Percentiles rank a stretch among this genome's conserved stretches.
Conservation (phyloP, 1,140 invertebrate genomes). For the Polyergus mexicanus region DNA sequence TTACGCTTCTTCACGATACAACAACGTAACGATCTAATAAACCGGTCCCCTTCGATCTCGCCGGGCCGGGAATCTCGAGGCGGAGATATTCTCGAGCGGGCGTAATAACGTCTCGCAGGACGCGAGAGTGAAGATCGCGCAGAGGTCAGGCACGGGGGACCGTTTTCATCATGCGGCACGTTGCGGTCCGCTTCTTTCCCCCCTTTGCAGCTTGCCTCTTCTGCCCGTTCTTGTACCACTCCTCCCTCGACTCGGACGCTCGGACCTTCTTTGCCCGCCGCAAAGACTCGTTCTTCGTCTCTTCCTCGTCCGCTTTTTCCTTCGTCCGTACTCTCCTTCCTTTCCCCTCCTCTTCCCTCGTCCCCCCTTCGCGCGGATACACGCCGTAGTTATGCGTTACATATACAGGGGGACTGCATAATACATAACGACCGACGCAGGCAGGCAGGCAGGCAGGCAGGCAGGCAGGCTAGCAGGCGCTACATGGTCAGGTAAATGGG, state of each 20-base stretch:
- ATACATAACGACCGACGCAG: conserved; percentile 81
- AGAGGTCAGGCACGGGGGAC: conserved; percentile 74
- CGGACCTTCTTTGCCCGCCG: neutral
- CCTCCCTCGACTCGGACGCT: conserved; percentile 49
- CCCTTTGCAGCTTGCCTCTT: conserved; percentile 6
- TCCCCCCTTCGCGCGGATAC: conserved; percentile 54
- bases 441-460: conserved; percentile 70
- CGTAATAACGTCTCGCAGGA: conserved; percentile 19
- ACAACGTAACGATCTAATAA: conserved; percentile 62
- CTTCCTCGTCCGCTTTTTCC: conserved; percentile 61
- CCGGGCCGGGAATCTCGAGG: conserved; percentile 32
- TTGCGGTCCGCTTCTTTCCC: conserved; percentile 61
- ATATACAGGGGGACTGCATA: conserved; percentile 82
- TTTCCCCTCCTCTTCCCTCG: neutral
- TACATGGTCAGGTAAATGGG: conserved; percentile 82
- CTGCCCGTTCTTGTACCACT: conserved; percentile 7
- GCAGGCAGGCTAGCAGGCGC: conserved; percentile 68
- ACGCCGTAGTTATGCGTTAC: conserved; percentile 83
- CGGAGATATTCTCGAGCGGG: conserved; percentile 42
- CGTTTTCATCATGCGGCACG: conserved; percentile 74
- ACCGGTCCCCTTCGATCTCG: conserved; percentile 59
- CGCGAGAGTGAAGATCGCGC: conserved; percentile 78
- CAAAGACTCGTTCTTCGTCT: conserved; percentile 31
- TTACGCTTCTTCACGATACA: conserved; percentile 55
- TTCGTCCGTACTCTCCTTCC: conserved; percentile 19